Evolutionary conservation across 2,797 vertebrate species (phyloP), one percentile per base, ranked within the genome.

Genomic region (Phalloptychus januarius): DNA sequence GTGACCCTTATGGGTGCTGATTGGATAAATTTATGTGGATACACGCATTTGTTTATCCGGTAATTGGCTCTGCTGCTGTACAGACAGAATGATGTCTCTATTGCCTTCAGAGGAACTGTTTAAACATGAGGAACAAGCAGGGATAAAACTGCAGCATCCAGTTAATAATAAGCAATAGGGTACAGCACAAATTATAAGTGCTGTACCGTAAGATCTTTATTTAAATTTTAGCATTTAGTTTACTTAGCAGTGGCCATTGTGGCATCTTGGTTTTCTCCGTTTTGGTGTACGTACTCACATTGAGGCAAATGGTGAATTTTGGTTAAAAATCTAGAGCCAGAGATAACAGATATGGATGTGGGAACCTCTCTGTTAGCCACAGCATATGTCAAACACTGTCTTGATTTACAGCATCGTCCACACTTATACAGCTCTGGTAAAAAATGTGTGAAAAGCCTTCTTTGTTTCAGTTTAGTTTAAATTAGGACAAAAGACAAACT

Each of bases 21-120:
- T 71, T 46, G 16, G 33, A 31, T 40, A 40, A 46, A 75, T 75
- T 58, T 58, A 69, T 69, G 36, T 36, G 38, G 7, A 23, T 65
- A 42, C 58, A 74, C 20, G 31, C 63, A 38, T 58, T 7, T 48
- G 25, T 38, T 58, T 71, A 38, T 54, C 58, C 33, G 36, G 70
- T 58, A 78, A 61, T 78, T 40, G 52, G 40, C 31, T 73, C 4
- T 13, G 23, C 38, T 40, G 33, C 79, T 77, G 36, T 28, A 16
- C 18, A 31, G 61, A 76, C 61, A 69, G 61, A 40, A 31, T 61
- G 18, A 50, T 46, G 45, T 50, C 46, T 18, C 11, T 72, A 28
- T 72, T 2, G 2, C 46, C 31, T 54, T 42, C 56, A 61, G 40
- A 56, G 36, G 40, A 71, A 13, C 54, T 61, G 31, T 71, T 71